Evolutionary conservation across 2,113 vertebrate genomes (phyloP), one percentile per base, ranked within the genome.

Genomic region (Odontesthes bonariensis): DNA sequence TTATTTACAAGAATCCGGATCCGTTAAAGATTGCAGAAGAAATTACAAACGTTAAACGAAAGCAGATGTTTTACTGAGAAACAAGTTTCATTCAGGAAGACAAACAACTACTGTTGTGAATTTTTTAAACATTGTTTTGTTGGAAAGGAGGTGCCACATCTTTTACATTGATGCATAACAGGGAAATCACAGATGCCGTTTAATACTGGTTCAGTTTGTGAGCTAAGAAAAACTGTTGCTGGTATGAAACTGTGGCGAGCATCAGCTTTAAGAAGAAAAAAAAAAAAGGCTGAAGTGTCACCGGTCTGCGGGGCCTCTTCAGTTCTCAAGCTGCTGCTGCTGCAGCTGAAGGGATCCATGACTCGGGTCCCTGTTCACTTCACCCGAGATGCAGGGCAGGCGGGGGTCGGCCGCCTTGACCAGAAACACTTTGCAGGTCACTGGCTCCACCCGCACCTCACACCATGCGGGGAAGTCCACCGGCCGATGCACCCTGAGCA

Each of bases 391-490:
- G 3, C 97, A 98, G 19, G 95, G 95, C 77, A 97, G 91, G 35
- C 90, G 94, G 17, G 95, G 95, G 75, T 96, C 95, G 19, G 94
- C 94, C 49, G 93, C 94, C 92, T 97, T 94, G 64, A 98, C 97
- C 89, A 99, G 91, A 0, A 92, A 95, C 83, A 95, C 95, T 46
- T 93, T 95, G 89, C 97, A 98, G 73, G 94, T 96, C 82, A 95
- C 92, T 0, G 92, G 74, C 65, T 98, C 95, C 17, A 95, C 95
- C 22, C 86, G 95, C 6, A 96, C 92, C 87, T 96, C 93, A 1
- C 97, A 99, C 92, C 93, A 96, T 1, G 95, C 94, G 0, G 97
- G 97, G 80, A 98, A 99, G 82, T 99, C 96, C 8, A 98, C 96
- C 1, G 96, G 97, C 44, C 94, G 95, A 83, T 97, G 96, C 20